Percentiles rank a stretch among this genome's conserved stretches.
These are phyloP conservation scores for Coptotermes formosanus DNA, from an alignment of 1,140 invertebrate genomes.

Conservation along the genomic window DNA sequence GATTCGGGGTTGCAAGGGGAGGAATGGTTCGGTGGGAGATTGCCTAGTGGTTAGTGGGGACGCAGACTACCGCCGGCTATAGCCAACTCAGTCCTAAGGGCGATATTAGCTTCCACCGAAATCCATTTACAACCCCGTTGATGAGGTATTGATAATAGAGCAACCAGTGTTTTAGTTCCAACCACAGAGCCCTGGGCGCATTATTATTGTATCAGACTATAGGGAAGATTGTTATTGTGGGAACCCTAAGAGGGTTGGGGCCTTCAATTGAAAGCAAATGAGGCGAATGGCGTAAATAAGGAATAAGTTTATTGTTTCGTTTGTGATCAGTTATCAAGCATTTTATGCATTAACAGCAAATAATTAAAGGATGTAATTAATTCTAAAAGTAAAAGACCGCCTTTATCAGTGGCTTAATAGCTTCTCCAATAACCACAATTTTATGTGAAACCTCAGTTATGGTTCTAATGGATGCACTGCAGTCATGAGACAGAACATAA, in stretches of 20 bases:
- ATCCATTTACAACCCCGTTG: constrained; percentile 13
- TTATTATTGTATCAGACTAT: neutral
- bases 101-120: constrained; percentile 4
- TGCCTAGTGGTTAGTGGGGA: neutral
- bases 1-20: too few relatives aligned
- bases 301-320: neutral
- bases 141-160: constrained; percentile 6
- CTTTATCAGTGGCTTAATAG: neutral
- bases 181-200: neutral
- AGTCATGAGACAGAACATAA: too few relatives aligned
- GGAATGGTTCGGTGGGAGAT: neutral
- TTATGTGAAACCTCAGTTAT: too few relatives aligned
- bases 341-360: neutral
- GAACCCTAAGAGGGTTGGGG: neutral
- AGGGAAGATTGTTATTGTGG: neutral
- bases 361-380: neutral
- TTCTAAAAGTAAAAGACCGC: neutral
- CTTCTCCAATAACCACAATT: too few relatives aligned
- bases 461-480: too few relatives aligned
- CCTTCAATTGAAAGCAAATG: neutral
- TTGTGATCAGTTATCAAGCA: neutral
- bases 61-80: neutral
- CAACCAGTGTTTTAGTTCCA: neutral
- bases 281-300: neutral
- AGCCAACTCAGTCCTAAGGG: neutral